phyloP scores from a whole-genome alignment of 2,113 vertebrate species.

The Notarius lentiginosus region DNA sequence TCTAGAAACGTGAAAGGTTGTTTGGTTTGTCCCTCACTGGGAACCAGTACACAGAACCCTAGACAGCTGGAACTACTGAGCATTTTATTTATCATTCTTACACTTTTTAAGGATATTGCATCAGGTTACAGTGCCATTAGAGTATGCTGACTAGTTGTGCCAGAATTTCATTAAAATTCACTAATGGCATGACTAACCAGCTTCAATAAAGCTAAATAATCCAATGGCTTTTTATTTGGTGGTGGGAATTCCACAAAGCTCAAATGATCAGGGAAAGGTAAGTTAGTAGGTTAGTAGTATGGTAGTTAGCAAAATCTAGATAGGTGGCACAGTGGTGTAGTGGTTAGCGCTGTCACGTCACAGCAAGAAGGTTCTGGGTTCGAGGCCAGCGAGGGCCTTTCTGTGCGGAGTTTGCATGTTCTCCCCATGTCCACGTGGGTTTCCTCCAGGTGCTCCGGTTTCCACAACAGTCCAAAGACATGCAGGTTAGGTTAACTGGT shows the following conservation, averaged over 20 bases:
- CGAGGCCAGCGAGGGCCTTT: no score
- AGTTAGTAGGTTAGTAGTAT: not conserved
- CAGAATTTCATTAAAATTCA: not conserved
- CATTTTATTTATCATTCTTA: not conserved
- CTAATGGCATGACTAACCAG: not conserved
- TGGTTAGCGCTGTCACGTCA: no score
- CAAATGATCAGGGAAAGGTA: not conserved
- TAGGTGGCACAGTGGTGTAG: not conserved
- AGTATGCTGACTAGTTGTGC: not conserved
- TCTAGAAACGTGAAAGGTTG: not conserved
- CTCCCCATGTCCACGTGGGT: no score
- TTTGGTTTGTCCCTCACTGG: not conserved
- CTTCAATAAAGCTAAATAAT: not conserved
- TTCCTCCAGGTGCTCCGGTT: no score
- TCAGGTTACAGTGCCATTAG: no score
- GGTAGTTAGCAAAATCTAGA: not conserved
- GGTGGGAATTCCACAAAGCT: not conserved
- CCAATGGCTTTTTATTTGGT: not conserved
- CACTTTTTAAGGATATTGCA: not conserved
- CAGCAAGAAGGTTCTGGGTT: no score
- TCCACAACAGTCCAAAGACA: no score
- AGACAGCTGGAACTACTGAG: not conserved
- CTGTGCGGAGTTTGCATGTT: no score
- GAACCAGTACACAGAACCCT: not conserved
- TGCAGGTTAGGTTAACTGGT: no score